Percentiles rank a stretch among this genome's conserved stretches.
phyloP scores from a whole-genome alignment of 2,797 vertebrate species.

The Sciaenops ocellatus region DNA sequence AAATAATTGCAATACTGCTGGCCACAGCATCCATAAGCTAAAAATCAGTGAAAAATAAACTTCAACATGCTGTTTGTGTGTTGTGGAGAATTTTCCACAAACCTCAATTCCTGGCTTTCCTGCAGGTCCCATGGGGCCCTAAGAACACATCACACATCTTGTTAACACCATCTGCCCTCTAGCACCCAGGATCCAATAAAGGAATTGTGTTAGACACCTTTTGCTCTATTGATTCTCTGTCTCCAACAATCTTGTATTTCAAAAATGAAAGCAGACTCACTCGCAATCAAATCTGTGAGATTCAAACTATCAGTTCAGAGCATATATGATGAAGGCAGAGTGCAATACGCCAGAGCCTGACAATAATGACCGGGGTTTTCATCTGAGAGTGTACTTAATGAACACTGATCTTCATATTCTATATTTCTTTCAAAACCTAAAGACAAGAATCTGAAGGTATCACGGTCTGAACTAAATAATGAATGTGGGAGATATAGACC shows the following conservation, averaged over 20 bases:
- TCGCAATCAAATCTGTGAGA: slow-evolving; percentile 65
- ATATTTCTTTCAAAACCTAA: slow-evolving; percentile 24
- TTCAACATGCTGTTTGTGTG: slow-evolving; percentile 35
- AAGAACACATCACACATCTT: slow-evolving; percentile 80
- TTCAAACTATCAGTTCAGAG: slow-evolving; percentile 43
- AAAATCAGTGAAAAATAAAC: slow-evolving; percentile 35
- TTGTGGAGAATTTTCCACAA: slow-evolving; percentile 60
- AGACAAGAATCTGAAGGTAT: slow-evolving; percentile 24
- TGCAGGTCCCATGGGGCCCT: slow-evolving; percentile 91
- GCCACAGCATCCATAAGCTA: neutral
- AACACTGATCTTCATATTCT: slow-evolving; percentile 48
- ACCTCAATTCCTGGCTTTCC: slow-evolving; percentile 94
- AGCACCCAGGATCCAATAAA: slow-evolving; percentile 77
- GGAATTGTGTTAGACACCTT: slow-evolving; percentile 78
- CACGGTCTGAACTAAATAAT: slow-evolving; percentile 51
- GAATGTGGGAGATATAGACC: slow-evolving; percentile 30
- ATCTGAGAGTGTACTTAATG: slow-evolving; percentile 40
- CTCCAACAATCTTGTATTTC: slow-evolving; percentile 69
- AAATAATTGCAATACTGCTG: slow-evolving; percentile 19
- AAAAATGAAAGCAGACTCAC: slow-evolving; percentile 71
- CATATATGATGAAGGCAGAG: slow-evolving; percentile 41
- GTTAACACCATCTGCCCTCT: slow-evolving; percentile 78
- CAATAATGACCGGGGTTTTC: slow-evolving; percentile 39
- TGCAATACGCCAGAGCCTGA: slow-evolving; percentile 6
- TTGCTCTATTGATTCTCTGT: slow-evolving; percentile 80